Evolutionary conservation across 92 coral and sea anemone genomes (phyloP).

Genomic region (Paramuricea clavata): DNA sequence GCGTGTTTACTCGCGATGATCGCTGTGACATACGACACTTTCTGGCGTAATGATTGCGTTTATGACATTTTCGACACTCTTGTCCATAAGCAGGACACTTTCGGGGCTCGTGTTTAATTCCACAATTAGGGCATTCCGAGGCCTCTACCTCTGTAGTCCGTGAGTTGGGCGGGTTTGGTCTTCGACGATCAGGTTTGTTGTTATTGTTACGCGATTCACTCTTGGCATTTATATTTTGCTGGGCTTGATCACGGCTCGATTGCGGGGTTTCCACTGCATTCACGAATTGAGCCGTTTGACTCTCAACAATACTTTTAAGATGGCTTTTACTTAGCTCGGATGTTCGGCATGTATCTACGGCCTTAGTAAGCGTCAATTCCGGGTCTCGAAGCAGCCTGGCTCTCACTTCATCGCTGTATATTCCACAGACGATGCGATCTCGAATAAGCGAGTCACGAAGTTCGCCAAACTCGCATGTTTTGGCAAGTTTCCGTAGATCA

Average conservation of each 20-base stretch:
- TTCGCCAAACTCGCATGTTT: too few species aligned
- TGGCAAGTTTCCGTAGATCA: constrained; percentile 48
- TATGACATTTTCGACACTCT: background rate
- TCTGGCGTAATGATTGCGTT: background rate
- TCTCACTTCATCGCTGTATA: too few species aligned
- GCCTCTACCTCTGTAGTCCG: background rate
- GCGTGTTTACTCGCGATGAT: too few species aligned
- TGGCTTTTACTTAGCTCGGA: background rate
- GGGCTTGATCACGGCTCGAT: background rate
- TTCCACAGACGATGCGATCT: too few species aligned
- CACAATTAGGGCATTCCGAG: background rate
- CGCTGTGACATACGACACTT: too few species aligned
- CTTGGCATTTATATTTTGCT: too few species aligned
- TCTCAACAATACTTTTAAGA: background rate
- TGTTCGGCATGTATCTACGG: background rate
- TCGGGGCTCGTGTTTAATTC: background rate
- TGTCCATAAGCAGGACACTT: constrained; percentile 17
- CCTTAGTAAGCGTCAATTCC: background rate
- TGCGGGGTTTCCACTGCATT: background rate
- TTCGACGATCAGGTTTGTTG: constrained; percentile 7
- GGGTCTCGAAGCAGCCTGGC: too few species aligned
- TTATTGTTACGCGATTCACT: background rate
- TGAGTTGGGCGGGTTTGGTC: background rate
- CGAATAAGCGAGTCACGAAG: too few species aligned
- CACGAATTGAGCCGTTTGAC: background rate